Conservation (phyloP, 2,113 vertebrate genomes). For the Cavia porcellus region DNA sequence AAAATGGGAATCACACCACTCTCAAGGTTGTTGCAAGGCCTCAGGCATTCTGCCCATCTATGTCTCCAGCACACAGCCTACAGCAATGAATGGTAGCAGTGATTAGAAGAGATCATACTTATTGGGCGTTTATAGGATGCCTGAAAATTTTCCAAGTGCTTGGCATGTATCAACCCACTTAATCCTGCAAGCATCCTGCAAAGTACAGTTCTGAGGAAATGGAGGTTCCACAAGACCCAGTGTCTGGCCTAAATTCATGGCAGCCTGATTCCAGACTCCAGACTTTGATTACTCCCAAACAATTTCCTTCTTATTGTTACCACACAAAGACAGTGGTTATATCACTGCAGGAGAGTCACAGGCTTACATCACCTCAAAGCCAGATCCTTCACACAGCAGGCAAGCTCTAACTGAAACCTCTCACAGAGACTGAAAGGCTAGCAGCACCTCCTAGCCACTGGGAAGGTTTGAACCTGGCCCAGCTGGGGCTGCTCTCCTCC, state of each 20-base stretch:
- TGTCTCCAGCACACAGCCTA: neutral
- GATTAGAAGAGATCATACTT: neutral
- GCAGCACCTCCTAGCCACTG: neutral
- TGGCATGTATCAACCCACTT: neutral
- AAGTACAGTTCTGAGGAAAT: neutral
- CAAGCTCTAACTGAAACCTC: neutral
- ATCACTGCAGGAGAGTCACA: neutral
- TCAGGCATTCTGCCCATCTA: neutral
- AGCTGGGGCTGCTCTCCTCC: rapidly evolving
- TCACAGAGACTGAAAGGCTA: neutral
- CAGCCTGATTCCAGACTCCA: neutral
- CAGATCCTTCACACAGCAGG: neutral
- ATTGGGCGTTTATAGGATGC: neutral
- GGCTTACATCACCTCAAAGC: neutral
- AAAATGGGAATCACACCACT: neutral
- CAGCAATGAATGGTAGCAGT: neutral
- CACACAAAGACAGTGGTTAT: neutral
- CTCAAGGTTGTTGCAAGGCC: neutral
- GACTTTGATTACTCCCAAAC: no score
- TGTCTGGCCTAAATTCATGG: neutral
- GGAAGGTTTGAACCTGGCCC: no score
- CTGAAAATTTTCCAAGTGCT: neutral
- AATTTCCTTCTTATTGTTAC: neutral
- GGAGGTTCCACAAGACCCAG: rapidly evolving
- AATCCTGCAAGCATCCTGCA: neutral